A percentile compares a stretch with the other conserved stretches of the same genome.
phyloP scores from a whole-genome alignment of 2,888 invertebrate species.

The Uloborus plumipes region DNA sequence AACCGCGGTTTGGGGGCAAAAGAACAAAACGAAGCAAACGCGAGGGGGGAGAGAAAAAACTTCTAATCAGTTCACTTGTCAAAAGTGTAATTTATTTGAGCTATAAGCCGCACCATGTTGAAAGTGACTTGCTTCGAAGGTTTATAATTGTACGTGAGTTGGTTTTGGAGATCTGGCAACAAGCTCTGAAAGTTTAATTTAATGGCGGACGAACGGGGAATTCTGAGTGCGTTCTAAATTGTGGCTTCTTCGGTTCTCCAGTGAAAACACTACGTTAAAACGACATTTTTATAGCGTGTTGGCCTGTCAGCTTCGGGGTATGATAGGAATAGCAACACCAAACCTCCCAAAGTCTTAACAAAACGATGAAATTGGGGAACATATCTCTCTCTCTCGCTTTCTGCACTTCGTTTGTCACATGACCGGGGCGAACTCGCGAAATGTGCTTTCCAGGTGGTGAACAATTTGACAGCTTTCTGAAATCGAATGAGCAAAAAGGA shows the following conservation, averaged over 20 bases:
- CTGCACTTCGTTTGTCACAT: slow-evolving; percentile 43
- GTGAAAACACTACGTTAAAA: slow-evolving; percentile 22
- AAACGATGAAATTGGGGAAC: slow-evolving; percentile 19
- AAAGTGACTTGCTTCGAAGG: slow-evolving; percentile 17
- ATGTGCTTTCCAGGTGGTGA: slow-evolving; percentile 22
- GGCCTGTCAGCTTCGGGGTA: slow-evolving; percentile 36
- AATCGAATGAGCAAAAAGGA: too few relatives aligned
- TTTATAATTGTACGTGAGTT: slow-evolving; percentile 60
- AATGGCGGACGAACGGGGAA: slow-evolving; percentile 58
- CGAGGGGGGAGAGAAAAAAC: slow-evolving; percentile 14
- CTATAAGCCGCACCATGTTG: slow-evolving; percentile 47
- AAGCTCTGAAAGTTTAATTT: slow-evolving; percentile 61
- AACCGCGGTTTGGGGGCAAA: neutral
- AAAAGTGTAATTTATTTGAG: slow-evolving; percentile 60
- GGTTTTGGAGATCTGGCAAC: slow-evolving; percentile 50
- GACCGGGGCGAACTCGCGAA: neutral
- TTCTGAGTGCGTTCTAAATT: slow-evolving; percentile 22
- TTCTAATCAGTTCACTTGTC: slow-evolving; percentile 63
- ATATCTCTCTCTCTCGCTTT: slow-evolving; percentile 27
- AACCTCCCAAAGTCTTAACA: slow-evolving; percentile 10
- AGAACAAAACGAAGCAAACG: slow-evolving; percentile 12
- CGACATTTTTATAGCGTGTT: slow-evolving; percentile 56
- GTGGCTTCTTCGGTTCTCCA: slow-evolving; percentile 16
- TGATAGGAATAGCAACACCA: slow-evolving; percentile 25
- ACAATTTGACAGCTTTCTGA: slow-evolving; percentile 12